A percentile compares a stretch with the other conserved stretches of the same genome.
Evolutionary conservation across 2,888 invertebrate species (phyloP).

Genomic region (Artemia sp.): DNA sequence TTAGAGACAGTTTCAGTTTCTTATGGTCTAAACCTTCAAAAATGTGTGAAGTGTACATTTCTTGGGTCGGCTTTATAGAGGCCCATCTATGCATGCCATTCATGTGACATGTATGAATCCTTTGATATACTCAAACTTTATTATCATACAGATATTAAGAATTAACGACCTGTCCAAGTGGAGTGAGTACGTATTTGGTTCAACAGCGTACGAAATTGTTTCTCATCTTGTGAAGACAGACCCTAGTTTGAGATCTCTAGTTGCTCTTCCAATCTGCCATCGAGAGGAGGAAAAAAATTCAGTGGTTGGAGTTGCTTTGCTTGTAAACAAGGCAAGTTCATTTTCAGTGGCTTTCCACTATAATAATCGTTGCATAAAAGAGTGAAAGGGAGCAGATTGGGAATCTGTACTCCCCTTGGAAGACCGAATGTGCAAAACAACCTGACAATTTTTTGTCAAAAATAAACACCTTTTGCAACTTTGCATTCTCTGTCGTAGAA

Average conservation of each 20-base stretch:
- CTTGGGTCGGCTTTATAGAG: too few species aligned
- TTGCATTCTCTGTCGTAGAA: too few species aligned
- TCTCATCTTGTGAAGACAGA: neutral
- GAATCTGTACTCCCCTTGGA: neutral
- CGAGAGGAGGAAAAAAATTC: slow-evolving; percentile 62
- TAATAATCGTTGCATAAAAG: neutral
- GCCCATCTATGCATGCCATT: too few species aligned
- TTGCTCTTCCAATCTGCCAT: slow-evolving; percentile 66
- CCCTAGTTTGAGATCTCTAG: neutral
- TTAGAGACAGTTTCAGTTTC: too few species aligned
- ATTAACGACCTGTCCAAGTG: slow-evolving; percentile 3
- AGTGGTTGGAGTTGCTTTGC: slow-evolving; percentile 76
- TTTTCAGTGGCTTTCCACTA: neutral
- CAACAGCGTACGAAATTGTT: neutral
- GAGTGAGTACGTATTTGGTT: neutral
- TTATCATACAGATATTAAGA: neutral
- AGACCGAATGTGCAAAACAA: too few species aligned
- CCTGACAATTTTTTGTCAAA: too few species aligned
- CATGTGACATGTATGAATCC: too few species aligned
- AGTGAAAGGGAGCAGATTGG: neutral
- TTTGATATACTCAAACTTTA: too few species aligned
- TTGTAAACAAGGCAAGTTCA: slow-evolving; percentile 60
- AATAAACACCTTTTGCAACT: too few species aligned
- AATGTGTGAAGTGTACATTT: too few species aligned
- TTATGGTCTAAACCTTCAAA: too few species aligned